Base-by-base conservation (phyloP, 2,888 invertebrate species). In the Dryomyza anilis region DNA sequence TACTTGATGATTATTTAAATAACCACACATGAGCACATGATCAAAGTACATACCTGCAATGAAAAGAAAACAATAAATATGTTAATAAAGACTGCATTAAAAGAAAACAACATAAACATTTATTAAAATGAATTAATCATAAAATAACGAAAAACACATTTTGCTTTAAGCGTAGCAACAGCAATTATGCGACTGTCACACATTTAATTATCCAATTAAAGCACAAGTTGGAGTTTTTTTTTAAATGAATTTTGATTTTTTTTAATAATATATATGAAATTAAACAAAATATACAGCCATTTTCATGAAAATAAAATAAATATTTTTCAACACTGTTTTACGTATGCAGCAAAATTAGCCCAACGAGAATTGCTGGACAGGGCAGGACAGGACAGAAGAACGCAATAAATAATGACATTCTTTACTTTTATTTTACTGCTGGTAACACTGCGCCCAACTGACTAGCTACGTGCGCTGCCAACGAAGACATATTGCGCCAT, bases 261-360 rank as follows among this genome's bases (percentile, higher is more conserved):
- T 43, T 43, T n/a, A n/a, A n/a, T n/a, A n/a, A n/a, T n/a, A n/a
- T n/a, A n/a, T n/a, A n/a, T n/a, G n/a, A n/a, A n/a, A n/a, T n/a
- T n/a, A 43, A 16, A 43, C 1, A 43, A 43, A 43, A 43, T 16
- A 7, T 16, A 39, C n/a, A n/a, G n/a, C n/a, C 39, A 39, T 16
- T 16, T 16, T 2, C 39, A 39, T 57, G 30, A 39, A 46, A 59
- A 59, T 59, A 69, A 71, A 71, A 72, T 71, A 62, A 70, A 69
- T 67, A 62, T 68, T 66, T 69, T 68, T 53, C 52, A 60, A 59
- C 68, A 56, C 64, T n/a, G n/a, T n/a, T 67, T 72, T 69, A 71
- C 73, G 72, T 74, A 75, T 79, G 77, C 75, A 77, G 72, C 73
- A 71, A 73, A 78, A 80, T 78, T 74, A 73, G 75, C 71, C 79